A percentile compares a stretch with the other conserved stretches of the same genome.
Evolutionary conservation across 30 jellyfish, hydroid and myxozoan species (phyloP).

Genomic region (Nemopilema nomurai): DNA sequence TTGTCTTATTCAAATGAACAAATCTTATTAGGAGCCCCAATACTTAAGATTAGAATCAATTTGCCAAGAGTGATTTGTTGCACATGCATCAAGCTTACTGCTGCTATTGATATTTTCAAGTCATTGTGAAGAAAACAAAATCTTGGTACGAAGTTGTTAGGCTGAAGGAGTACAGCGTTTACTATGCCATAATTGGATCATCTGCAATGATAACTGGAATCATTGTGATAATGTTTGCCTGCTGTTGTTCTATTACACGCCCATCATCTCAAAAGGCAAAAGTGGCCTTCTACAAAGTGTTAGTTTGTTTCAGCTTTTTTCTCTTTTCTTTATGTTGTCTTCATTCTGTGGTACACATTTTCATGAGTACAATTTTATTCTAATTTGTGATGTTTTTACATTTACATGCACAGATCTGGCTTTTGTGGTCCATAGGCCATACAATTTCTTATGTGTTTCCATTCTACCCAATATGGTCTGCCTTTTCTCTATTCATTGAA

Average conservation of each 20-base stretch:
- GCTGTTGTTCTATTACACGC: constrained; percentile 67
- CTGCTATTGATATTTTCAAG: neutral
- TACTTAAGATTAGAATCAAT: too few species aligned
- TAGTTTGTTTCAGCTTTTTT: constrained; percentile 1
- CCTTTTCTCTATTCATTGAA: too few species aligned
- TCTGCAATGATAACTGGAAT: constrained; percentile 82
- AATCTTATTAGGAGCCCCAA: too few species aligned
- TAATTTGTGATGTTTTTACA: too few species aligned
- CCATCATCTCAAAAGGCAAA: constrained; percentile 34
- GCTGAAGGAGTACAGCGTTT: constrained; percentile 46
- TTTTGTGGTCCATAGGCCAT: neutral
- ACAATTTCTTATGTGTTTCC: too few species aligned
- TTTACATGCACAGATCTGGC: too few species aligned
- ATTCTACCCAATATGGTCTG: too few species aligned
- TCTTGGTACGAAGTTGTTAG: constrained; percentile 54
- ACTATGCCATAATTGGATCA: constrained; percentile 79
- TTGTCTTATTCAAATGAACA: too few species aligned
- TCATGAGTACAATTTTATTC: too few species aligned
- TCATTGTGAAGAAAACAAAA: constrained; percentile 7
- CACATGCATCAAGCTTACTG: neutral
- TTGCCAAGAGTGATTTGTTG: too few species aligned
- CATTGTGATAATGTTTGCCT: constrained; percentile 63
- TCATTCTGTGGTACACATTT: too few species aligned
- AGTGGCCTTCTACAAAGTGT: constrained; percentile 92
- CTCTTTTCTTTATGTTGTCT: too few species aligned